Conservation (phyloP, 2,888 invertebrate genomes). For the Folsomia manolachei region DNA sequence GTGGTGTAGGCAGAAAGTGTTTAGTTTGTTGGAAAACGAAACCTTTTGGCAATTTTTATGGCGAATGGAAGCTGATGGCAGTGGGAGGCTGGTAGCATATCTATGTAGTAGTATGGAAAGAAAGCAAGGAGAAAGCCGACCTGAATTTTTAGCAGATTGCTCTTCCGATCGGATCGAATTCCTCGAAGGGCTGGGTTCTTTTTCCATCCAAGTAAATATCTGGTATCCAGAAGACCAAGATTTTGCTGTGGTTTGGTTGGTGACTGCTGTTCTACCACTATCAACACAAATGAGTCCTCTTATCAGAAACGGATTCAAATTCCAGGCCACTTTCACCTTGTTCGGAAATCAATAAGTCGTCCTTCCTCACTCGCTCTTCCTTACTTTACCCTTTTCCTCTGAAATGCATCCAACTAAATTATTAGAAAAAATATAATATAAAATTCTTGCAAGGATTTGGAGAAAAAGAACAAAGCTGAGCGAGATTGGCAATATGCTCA, state of each 20-base stretch:
- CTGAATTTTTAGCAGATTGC: constrained; percentile 24
- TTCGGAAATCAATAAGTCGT: background rate
- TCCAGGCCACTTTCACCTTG: background rate
- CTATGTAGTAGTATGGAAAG: too few relatives aligned
- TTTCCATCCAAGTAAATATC: background rate
- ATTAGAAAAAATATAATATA: too few relatives aligned
- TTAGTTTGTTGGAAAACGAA: constrained; percentile 10
- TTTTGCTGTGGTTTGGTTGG: constrained; percentile 1
- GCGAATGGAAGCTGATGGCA: too few relatives aligned
- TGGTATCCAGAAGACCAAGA: background rate
- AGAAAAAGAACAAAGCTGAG: too few relatives aligned
- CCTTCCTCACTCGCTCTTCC: too few relatives aligned
- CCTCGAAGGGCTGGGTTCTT: background rate
- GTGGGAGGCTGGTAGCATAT: too few relatives aligned
- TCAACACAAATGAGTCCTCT: constrained; percentile 18
- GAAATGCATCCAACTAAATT: too few relatives aligned
- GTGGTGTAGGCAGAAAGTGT: background rate
- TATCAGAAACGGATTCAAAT: constrained; percentile 1
- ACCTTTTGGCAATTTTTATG: constrained; percentile 21
- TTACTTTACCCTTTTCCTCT: too few relatives aligned
- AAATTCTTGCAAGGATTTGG: too few relatives aligned
- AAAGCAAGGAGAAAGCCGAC: constrained; percentile 11
- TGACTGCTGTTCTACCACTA: background rate
- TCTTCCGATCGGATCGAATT: background rate
- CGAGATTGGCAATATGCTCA: too few relatives aligned